Base-by-base conservation (phyloP, 1,140 invertebrate genomes). In the Delia radicum region DNA sequence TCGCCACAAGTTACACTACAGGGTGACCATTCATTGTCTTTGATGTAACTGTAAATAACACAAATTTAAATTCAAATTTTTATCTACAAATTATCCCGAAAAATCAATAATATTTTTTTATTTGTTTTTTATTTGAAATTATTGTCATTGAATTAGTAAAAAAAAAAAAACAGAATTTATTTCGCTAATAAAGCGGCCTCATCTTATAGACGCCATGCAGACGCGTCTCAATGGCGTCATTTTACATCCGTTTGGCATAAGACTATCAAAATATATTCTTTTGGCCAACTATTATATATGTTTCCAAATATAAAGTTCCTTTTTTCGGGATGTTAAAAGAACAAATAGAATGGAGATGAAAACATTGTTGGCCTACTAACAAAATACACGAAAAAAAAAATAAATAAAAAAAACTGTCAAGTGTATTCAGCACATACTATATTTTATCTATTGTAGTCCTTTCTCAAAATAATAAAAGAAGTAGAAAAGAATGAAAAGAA, bases 1-100 rank as follows among this genome's bases (percentile, higher is more conserved):
- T 96, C 94, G 0, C 96, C 96, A 84, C 96, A 98, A 0, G 93
- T 93, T 0, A 94, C 93, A 79, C 92, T 95, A 87, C 97, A 98
- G 3, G 93, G 89, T 10, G 94, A 92, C 96, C 96, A 98, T 74
- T 94, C 91, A 37, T 85, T 87, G 74, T 90, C 89, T 78, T 90
- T 90, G 79, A 90, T 89, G 83, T 88, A 90, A 76, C 89, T 90
- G 87, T 74, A 42, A 63, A 33, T 24, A 75, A 48, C n/a, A n/a
- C n/a, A 65, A 65, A n/a, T n/a, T n/a, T n/a, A n/a, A n/a, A n/a
- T n/a, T n/a, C n/a, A n/a, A n/a, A n/a, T n/a, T n/a, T n/a, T n/a
- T n/a, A n/a, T n/a, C n/a, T n/a, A n/a, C n/a, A n/a, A n/a, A n/a
- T n/a, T n/a, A n/a, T n/a, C n/a, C n/a, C n/a, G n/a, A n/a, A n/a